These are phyloP conservation scores for Eunapius fragilis DNA, from an alignment of 37 sponge, comb jelly and placozoan genomes.

Conservation along the genomic window DNA sequence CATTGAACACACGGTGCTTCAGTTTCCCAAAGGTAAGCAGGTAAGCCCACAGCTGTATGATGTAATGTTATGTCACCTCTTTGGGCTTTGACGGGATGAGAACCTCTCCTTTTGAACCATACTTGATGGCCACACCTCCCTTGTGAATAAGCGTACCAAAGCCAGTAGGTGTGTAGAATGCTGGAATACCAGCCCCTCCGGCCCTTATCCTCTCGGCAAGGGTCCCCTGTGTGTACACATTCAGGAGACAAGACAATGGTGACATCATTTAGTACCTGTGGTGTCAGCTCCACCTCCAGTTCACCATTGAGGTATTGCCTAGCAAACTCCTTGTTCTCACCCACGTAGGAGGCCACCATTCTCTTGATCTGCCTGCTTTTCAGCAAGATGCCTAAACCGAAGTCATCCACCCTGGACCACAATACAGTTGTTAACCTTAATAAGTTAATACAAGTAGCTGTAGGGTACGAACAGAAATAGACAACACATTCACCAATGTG, in stretches of 20 bases:
- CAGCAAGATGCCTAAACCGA: conserved; percentile 71
- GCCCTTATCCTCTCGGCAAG: conserved; percentile 93
- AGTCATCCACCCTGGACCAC: conserved; percentile 75
- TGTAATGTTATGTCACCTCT: conserved; percentile 84
- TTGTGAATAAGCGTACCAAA: conserved; percentile 94
- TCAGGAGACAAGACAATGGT: no score
- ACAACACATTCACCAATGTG: no score
- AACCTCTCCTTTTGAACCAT: conserved; percentile 36
- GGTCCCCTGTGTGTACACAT: no score
- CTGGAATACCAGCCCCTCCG: conserved; percentile 97
- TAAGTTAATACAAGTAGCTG: no score
- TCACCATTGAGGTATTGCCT: conserved; percentile 93
- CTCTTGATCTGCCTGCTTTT: conserved; percentile 75
- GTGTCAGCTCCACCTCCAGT: conserved; percentile 90
- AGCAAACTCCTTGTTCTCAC: conserved; percentile 91
- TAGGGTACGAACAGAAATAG: no score
- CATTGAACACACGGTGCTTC: conserved; percentile 80
- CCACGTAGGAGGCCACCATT: conserved; percentile 92
- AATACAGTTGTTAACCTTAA: no score
- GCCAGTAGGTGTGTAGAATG: conserved; percentile 96
- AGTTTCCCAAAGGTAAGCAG: background rate
- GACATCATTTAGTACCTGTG: no score
- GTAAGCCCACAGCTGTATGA: background rate
- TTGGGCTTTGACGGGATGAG: conserved; percentile 70
- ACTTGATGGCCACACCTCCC: conserved; percentile 95